A percentile compares a stretch with the other conserved stretches of the same genome.
These are phyloP conservation scores for Eulithis testata DNA, from an alignment of 2,888 invertebrate genomes.

Conservation along the genomic window DNA sequence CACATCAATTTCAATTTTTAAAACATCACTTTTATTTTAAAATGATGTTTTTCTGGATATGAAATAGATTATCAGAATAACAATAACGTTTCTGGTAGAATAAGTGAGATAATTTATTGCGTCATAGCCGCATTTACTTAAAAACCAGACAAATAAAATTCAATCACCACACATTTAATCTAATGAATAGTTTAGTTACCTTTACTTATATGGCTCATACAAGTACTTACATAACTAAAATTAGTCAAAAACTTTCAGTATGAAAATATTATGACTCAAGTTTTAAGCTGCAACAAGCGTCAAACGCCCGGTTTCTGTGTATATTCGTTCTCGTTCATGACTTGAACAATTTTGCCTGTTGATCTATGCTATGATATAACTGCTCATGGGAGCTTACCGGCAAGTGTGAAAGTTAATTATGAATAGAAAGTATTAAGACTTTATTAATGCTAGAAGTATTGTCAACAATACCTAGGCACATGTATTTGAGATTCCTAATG, in stretches of 20 bases:
- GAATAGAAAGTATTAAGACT: slow-evolving; percentile 39
- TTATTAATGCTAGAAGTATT: slow-evolving; percentile 7
- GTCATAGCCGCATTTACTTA: slow-evolving; percentile 8
- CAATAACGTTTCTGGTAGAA: slow-evolving; percentile 10
- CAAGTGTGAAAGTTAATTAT: slow-evolving; percentile 37
- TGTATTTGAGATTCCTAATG: slow-evolving; percentile 14
- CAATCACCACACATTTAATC: not conserved
- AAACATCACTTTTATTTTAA: not conserved
- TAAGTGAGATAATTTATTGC: slow-evolving; percentile 7
- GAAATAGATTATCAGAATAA: slow-evolving; percentile 8
- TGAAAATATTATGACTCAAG: no score
- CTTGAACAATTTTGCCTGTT: slow-evolving; percentile 29
- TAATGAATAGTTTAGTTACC: not conserved
- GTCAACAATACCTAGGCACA: slow-evolving; percentile 1
- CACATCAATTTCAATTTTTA: not conserved
- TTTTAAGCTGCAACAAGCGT: no score
- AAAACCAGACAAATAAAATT: not conserved
- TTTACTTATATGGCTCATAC: no score
- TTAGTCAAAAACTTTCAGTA: no score
- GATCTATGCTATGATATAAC: slow-evolving; percentile 40
- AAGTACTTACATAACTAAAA: no score
- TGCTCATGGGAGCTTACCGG: slow-evolving; percentile 22
- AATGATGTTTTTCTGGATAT: slow-evolving; percentile 1
- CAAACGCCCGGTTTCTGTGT: slow-evolving; percentile 6
- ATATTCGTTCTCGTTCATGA: slow-evolving; percentile 3